Evolutionary conservation across 2,113 vertebrate genomes (phyloP), one percentile per base, ranked within the genome.

Genomic region (Sander vitreus): DNA sequence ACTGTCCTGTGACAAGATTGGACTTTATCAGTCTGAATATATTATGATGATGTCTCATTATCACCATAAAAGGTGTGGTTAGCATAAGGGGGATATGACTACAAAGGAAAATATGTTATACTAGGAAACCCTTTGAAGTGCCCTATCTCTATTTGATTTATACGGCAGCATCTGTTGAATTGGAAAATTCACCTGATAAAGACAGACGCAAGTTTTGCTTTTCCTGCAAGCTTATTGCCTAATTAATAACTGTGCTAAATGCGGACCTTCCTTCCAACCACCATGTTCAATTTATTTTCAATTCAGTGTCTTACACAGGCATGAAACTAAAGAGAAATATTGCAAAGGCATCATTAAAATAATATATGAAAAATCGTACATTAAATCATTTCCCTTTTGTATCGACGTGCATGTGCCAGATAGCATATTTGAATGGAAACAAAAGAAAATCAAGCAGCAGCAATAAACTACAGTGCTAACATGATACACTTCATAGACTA

Each of bases 11-110:
- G 71, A 73, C 63, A 54, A 71, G 64, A 75, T 60, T 33, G 25
- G 47, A 54, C 51, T 62, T 5, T 36, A 25, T 55, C 57, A 54
- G 43, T 43, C 10, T 66, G 69, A 67, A 85, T 65, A 47, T 73
- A 45, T 70, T 60, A 83, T 30, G 12, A 77, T 51, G 25, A 16
- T 1, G 54, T 8, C 78, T 78, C 59, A 72, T 81, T 78, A 71
- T 83, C 51, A 21, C 45, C 47, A 23, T 23, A 51, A 62, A 23
- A 66, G n/a, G 39, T 27, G 25, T 19, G 67, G 72, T 54, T 77
- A 19, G 50, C 67, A 36, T 27, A 47, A 51, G 30, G 1, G 62
- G 65, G 59, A 21, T 18, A 36, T 48, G 10, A 39, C 60, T 58
- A 43, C 33, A 69, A 76, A 85, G 63, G 23, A 15, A 70, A 47